These are phyloP conservation scores for Athalia rosae DNA, from an alignment of 2,888 invertebrate species.

Conservation along the genomic window DNA sequence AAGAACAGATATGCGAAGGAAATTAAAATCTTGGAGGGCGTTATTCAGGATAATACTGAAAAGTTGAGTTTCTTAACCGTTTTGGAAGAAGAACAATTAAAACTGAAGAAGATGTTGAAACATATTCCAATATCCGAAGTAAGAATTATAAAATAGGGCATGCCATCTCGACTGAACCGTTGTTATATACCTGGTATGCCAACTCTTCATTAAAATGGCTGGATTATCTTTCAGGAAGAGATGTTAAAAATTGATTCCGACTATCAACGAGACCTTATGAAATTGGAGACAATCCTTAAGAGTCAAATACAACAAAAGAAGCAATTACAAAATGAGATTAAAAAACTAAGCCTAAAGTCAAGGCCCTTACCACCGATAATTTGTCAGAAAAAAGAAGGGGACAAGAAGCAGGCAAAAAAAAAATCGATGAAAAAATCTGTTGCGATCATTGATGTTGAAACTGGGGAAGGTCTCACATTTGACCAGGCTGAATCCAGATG, in stretches of 20 bases:
- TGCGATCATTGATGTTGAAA: constrained; percentile 31
- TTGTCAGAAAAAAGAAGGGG: constrained; percentile 40
- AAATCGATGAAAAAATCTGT: constrained; percentile 64
- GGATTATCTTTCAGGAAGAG: constrained; percentile 56
- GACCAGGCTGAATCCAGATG: constrained; percentile 7
- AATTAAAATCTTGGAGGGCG: constrained; percentile 72
- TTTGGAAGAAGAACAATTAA: constrained; percentile 76
- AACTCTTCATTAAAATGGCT: background rate
- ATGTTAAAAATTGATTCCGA: constrained; percentile 62
- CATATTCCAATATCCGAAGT: constrained; percentile 58
- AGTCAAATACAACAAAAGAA: constrained; percentile 69
- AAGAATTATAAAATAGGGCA: constrained; percentile 43
- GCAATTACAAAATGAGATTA: constrained; percentile 59
- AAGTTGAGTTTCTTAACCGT: constrained; percentile 76
- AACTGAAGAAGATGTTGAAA: constrained; percentile 72
- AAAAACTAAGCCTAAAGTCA: constrained; percentile 58
- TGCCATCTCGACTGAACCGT: background rate
- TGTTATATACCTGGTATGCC: background rate
- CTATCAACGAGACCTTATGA: constrained; percentile 70
- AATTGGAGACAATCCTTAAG: constrained; percentile 69
- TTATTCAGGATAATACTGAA: constrained; percentile 76
- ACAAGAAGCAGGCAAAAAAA: constrained; percentile 55
- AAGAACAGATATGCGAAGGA: constrained; percentile 67
- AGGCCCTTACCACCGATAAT: constrained; percentile 51
- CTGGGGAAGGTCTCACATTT: constrained; percentile 18